Evolutionary conservation across 2,888 invertebrate genomes (phyloP), one percentile per base, ranked within the genome.

Genomic region (Drosophila phalerata): DNA sequence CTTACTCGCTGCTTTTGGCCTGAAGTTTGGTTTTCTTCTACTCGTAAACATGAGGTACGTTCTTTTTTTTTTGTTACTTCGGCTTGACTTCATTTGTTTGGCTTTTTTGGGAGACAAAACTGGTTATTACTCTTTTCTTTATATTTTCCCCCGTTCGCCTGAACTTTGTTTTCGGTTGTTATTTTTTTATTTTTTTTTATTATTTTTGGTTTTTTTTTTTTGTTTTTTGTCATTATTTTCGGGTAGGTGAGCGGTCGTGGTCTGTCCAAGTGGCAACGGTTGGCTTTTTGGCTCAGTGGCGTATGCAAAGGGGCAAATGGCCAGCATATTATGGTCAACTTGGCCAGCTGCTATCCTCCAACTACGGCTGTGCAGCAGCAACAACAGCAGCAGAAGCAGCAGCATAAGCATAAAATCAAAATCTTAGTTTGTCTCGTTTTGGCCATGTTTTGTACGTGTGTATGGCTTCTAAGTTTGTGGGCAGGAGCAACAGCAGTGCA

Each of bases 31-130:
- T 76, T 74, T 73, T 77, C 81, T 74, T 81, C 78, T 69, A 78
- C 80, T 79, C 85, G 75, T 81, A 83, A 88, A 76, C 84, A 88
- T 84, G 84, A 81, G 79, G 68, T 77, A 81, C 86, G 83, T 85
- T 85, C 88, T 85, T 87, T 70, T 73, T 22, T 22, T 22, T 73
- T 68, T 70, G 71, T 73, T 68, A 47, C 71, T 73, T 74, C 66
- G 66, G 72, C 83, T 80, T 79, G 77, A 81, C 77, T 87, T 80
- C 87, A 83, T 89, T 90, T 89, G 88, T 86, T 88, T 87, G 87
- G 88, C 89, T 87, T 91, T 91, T 90, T 88, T 82, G 84, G 87
- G 88, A 81, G 86, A 90, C 86, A 87, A 86, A 91, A 91, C 91
- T 88, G 91, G 91, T 91, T 91, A 87, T 90, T 85, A 80, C 86